phyloP scores from a whole-genome alignment of 1,140 invertebrate genomes.

The Aplysia californica region DNA sequence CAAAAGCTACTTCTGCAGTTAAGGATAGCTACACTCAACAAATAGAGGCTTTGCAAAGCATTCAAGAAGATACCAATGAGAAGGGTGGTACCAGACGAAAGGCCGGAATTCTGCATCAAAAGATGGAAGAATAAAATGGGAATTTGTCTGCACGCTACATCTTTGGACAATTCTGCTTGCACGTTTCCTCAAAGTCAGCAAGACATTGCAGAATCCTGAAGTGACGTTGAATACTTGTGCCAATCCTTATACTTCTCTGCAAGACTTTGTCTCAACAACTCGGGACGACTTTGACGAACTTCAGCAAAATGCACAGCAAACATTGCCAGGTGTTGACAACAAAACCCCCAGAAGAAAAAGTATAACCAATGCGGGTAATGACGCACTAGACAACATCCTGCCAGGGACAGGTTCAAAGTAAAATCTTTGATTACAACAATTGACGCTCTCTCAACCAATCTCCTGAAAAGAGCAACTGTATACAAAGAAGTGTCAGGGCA shows the following conservation, averaged over 20 bases:
- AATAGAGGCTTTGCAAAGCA: background rate
- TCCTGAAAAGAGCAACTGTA: background rate
- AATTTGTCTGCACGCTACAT: background rate
- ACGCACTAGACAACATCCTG: too few relatives aligned
- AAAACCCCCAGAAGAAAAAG: background rate
- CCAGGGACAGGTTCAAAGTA: background rate
- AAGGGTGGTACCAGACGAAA: background rate
- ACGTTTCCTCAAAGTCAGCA: background rate
- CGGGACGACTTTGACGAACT: background rate
- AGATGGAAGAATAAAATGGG: background rate
- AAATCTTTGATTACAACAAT: background rate
- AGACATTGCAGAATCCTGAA: background rate
- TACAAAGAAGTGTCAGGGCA: background rate
- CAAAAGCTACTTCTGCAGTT: background rate
- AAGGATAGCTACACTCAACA: background rate
- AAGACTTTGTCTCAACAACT: background rate
- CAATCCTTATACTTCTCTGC: background rate
- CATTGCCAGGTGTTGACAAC: background rate
- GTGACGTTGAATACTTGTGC: background rate
- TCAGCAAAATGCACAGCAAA: background rate
- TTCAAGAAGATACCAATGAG: background rate
- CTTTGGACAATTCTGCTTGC: background rate
- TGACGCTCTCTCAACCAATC: background rate
- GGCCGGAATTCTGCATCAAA: background rate
- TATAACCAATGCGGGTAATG: background rate